Conservation (phyloP, 2,113 vertebrate species). For the Typhlomys cinereus region DNA sequence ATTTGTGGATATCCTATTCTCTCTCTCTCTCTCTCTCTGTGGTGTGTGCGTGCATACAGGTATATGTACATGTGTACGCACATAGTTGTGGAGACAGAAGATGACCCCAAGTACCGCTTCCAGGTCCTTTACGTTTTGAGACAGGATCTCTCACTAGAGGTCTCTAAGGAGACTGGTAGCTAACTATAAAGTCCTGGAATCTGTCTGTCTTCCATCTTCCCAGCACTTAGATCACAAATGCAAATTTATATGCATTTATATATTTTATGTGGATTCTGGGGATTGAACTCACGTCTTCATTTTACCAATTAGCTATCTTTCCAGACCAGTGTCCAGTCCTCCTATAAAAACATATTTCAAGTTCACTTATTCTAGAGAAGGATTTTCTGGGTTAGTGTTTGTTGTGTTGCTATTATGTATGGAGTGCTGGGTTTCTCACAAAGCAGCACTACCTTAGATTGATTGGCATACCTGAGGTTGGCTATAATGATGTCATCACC, state of each 20-base stretch:
- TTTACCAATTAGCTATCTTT: no score
- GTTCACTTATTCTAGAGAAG: conserved; percentile 7
- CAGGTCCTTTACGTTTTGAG: background rate
- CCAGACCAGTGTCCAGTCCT: background rate
- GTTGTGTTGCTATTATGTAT: background rate
- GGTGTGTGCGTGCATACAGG: no score
- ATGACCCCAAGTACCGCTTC: background rate
- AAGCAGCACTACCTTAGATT: background rate
- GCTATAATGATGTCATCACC: background rate
- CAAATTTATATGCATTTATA: no score
- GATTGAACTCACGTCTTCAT: background rate
- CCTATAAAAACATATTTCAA: background rate
- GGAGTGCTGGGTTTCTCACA: background rate
- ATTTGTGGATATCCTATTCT: background rate
- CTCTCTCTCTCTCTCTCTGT: background rate
- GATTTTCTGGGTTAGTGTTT: background rate
- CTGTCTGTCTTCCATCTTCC: background rate
- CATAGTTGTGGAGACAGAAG: background rate
- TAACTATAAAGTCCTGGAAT: background rate
- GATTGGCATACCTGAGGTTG: background rate
- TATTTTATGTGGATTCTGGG: background rate
- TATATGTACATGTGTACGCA: background rate
- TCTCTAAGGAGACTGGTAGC: background rate
- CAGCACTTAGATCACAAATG: no score
- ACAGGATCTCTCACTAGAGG: no score